Base-by-base conservation (phyloP, 2,113 vertebrate species). In the Ciconia stormi region DNA sequence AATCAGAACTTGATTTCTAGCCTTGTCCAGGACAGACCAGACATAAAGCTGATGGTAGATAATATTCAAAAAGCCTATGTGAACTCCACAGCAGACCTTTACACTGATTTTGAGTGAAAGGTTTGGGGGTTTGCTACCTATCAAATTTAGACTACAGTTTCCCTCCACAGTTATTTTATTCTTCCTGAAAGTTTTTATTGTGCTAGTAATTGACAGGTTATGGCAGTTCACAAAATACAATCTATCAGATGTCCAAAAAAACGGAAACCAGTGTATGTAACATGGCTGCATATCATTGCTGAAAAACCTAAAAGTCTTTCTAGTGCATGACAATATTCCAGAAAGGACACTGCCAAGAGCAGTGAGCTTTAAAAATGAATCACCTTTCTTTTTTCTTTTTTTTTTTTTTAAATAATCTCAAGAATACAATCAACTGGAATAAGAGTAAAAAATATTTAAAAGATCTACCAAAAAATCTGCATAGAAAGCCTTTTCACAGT, bases 401-500 rank as follows among this genome's bases (percentile, higher is more conserved):
- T 8, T 36, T 7, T 55, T 73, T 66, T 47, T 42, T 8, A 38
- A 84, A 92, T 66, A 92, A 40, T 56, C 56, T 87, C 82, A 94
- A 89, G 46, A 90, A 71, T 78, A 76, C 25, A 91, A 94, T 95
- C 70, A 85, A 87, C 26, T 52, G 20, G 32, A 94, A 23, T 78
- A 95, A 85, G 82, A 94, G 85, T 85, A 49, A 87, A 94, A 93
- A 85, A 53, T 46, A 79, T 26, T 70, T 71, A 52, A 71, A 92
- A 89, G 67, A 77, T 40, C 80, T 78, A 96, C 72, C 53, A 92
- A 69, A 92, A 95, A 87, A 94, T 42, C 82, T 94, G 78, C 89
- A 93, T 58, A 94, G 87, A 91, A 94, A 93, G 87, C 74, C 82
- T 85, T 87, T 95, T 97, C 95, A 97, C 89, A 95, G 95, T 93